A percentile compares a stretch with the other conserved stretches of the same genome.
Conservation (phyloP, 2,888 invertebrate genomes). For the Heteromyza rotundicornis region DNA sequence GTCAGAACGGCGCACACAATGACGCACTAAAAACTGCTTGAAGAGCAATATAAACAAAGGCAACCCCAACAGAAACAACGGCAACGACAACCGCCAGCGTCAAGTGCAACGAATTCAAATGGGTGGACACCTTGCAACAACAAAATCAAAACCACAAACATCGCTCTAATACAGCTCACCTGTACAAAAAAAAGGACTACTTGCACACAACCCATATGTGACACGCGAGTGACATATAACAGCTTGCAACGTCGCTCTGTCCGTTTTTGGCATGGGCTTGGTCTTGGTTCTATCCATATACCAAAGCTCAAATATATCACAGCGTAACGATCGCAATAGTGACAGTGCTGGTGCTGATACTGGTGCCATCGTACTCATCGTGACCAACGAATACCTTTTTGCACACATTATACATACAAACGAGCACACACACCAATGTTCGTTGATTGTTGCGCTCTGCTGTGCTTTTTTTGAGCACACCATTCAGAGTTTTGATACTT, state of each 20-base stretch:
- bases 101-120: not conserved
- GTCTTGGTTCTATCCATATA: not conserved
- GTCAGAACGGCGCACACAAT: not conserved
- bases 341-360: not conserved
- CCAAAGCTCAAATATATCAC: not conserved
- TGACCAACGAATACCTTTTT: not conserved
- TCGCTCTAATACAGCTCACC: not conserved
- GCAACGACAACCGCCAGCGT: not conserved
- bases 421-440: not conserved
- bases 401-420: not conserved
- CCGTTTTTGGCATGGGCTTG: not conserved
- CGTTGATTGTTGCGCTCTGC: constrained; percentile 1
- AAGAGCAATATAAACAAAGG: no score
- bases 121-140: not conserved
- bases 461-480: not conserved
- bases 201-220: not conserved
- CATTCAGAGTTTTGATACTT: not conserved
- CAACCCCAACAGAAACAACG: constrained; percentile 2
- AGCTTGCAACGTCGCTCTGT: not conserved
- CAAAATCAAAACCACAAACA: not conserved
- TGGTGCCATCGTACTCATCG: not conserved
- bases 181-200: not conserved
- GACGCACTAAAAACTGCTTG: not conserved
- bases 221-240: constrained; percentile 6
- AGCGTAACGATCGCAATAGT: not conserved